These are phyloP conservation scores for Clusia tigrina DNA, from an alignment of 2,888 invertebrate species.

Conservation along the genomic window DNA sequence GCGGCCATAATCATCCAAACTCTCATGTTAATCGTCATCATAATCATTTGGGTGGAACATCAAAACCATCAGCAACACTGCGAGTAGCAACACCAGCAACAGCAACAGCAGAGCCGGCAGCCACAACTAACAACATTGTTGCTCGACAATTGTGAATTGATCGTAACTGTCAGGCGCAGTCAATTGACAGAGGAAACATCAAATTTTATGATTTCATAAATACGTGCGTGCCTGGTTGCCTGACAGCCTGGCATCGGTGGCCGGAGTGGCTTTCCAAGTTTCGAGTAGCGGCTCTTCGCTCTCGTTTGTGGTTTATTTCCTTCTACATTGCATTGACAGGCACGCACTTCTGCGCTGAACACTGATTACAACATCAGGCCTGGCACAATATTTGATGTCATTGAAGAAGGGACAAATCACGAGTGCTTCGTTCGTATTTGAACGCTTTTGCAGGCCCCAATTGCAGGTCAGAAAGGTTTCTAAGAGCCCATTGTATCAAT, in stretches of 20 bases:
- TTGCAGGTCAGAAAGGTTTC: too few relatives aligned
- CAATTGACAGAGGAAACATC: conserved; percentile 55
- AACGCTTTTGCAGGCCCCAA: too few relatives aligned
- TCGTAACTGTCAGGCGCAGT: conserved; percentile 48
- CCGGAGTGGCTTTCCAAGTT: not conserved
- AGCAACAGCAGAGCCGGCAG: conserved; percentile 17
- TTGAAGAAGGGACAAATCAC: too few relatives aligned
- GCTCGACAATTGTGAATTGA: conserved; percentile 37
- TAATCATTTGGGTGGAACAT: conserved; percentile 30
- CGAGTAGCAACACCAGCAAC: conserved; percentile 49
- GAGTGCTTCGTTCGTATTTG: too few relatives aligned
- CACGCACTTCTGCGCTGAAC: too few relatives aligned
- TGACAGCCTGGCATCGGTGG: too few relatives aligned
- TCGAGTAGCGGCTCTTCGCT: not conserved
- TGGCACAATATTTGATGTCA: too few relatives aligned
- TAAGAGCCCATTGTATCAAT: too few relatives aligned
- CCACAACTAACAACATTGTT: conserved; percentile 15
- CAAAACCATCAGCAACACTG: conserved; percentile 51
- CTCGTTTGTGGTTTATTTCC: too few relatives aligned
- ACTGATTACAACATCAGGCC: too few relatives aligned
- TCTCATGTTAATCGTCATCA: conserved; percentile 40
- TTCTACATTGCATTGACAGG: too few relatives aligned
- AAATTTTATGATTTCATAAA: conserved; percentile 65
- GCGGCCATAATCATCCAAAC: conserved; percentile 37
- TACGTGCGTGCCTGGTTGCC: conserved; percentile 49